Evolutionary conservation across 2,888 invertebrate species (phyloP), one percentile per base, ranked within the genome.

Genomic region (Steinernema hermaphroditum): DNA sequence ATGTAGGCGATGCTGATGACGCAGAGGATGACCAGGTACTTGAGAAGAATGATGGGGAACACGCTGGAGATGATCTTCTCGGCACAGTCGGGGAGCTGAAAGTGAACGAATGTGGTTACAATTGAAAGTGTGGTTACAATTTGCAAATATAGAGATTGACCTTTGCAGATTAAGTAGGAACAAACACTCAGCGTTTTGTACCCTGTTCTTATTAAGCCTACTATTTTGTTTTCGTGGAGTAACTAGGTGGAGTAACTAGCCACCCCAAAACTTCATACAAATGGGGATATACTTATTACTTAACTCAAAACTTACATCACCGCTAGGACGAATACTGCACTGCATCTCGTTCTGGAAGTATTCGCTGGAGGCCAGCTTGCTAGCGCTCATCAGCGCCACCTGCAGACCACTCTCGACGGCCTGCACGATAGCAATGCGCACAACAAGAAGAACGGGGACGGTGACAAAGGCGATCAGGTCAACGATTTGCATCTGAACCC

Each of bases 1-100:
- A 85, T 78, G 76, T 85, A 85, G 37, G 82, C 82, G n/a, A 77
- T 78, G 19, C 83, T 86, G 70, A 85, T 75, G 34, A 85, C 49
- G 62, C 79, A 78, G 70, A 84, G 74, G 68, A 85, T 77, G 68
- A 85, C 70, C 69, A 84, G 78, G 71, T 82, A 84, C 72, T 84
- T 83, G 75, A 84, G 77, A 62, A 85, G 69, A 70, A 75, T 70
- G 44, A 82, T 74, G 22, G 85, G 84, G 77, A 85, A 82, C 69
- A 85, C 77, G 2, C 83, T 79, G 4, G 74, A 69, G 14, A 82
- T 70, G 68, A 81, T 74, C 22, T 74, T 19, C 8, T 50, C 37
- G 14, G 75, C 70, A 71, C 81, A 81, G 14, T 75, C 49, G 12
- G 75, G 77, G 22, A 79, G 69, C 54, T 74, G 73, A 41, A 75